phyloP scores from a whole-genome alignment of 2,888 invertebrate genomes.

The Troides helena region DNA sequence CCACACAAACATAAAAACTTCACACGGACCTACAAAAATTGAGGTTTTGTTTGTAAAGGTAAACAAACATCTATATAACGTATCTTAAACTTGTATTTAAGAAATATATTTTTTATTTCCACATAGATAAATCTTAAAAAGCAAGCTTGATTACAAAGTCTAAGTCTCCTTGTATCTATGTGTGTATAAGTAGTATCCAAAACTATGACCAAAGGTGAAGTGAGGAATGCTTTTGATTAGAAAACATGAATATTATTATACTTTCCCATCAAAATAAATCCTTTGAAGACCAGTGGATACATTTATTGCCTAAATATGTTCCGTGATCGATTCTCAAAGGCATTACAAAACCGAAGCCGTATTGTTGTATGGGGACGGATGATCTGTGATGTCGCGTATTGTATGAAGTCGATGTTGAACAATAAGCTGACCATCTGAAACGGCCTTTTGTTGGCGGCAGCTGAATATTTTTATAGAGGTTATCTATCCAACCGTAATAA shows the following conservation, averaged over 20 bases:
- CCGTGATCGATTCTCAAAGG: constrained; percentile 57
- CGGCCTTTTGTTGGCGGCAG: constrained; percentile 64
- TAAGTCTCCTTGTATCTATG: too few relatives aligned
- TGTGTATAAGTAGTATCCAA: too few relatives aligned
- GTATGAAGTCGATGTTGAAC: constrained; percentile 63
- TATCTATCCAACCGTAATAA: constrained; percentile 56
- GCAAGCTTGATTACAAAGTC: not conserved
- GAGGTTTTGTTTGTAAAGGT: constrained; percentile 22
- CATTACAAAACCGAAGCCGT: constrained; percentile 60
- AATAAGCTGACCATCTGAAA: constrained; percentile 72
- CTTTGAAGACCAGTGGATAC: constrained; percentile 36
- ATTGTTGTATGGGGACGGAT: constrained; percentile 62
- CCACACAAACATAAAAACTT: constrained; percentile 48
- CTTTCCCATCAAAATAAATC: not conserved
- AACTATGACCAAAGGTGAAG: too few relatives aligned
- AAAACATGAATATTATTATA: too few relatives aligned
- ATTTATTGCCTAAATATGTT: constrained; percentile 50
- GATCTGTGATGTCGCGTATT: constrained; percentile 69
- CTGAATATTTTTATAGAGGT: constrained; percentile 69
- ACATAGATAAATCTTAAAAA: not conserved
- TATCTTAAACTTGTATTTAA: not conserved
- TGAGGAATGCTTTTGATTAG: too few relatives aligned
- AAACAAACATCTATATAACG: constrained; percentile 26
- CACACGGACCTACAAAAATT: constrained; percentile 37
- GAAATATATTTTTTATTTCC: not conserved